These are phyloP conservation scores for Molossus molossus DNA, from an alignment of 2,797 vertebrate species.

Conservation along the genomic window DNA sequence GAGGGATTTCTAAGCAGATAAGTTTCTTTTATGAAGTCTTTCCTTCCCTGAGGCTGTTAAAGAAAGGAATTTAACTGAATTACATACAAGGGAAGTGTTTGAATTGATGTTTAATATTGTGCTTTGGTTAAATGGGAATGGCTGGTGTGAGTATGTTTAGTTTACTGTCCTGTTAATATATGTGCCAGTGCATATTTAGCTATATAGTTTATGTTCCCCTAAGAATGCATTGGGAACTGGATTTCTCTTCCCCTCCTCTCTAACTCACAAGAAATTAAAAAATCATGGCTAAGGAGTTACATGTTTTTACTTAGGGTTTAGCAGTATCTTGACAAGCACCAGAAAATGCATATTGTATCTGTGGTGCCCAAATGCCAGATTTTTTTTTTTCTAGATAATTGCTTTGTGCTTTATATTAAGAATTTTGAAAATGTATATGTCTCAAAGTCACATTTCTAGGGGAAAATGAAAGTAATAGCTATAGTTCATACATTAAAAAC, in stretches of 20 bases:
- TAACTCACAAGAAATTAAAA: not conserved
- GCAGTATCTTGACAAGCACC: not conserved
- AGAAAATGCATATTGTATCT: not conserved
- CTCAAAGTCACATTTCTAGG: slow-evolving; percentile 35
- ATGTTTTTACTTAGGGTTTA: not conserved
- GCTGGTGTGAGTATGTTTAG: not conserved
- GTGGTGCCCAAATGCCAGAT: not conserved
- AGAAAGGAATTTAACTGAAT: not conserved
- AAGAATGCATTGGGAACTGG: not conserved
- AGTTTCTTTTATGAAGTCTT: not conserved
- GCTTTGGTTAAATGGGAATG: slow-evolving; percentile 8
- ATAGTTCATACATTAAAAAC: slow-evolving; percentile 4
- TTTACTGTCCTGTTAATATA: not conserved
- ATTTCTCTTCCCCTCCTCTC: not conserved
- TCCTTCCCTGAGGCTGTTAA: not conserved
- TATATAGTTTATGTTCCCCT: not conserved
- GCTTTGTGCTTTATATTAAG: slow-evolving; percentile 56
- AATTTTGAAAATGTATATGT: slow-evolving; percentile 23
- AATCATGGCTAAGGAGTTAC: not conserved
- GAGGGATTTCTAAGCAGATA: not conserved
- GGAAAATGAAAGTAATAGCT: not conserved
- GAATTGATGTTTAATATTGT: not conserved
- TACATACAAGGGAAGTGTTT: not conserved
- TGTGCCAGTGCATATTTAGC: not conserved
- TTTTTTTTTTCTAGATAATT: not conserved